Conservation (phyloP, 2,797 vertebrate species). For the Anableps anableps region DNA sequence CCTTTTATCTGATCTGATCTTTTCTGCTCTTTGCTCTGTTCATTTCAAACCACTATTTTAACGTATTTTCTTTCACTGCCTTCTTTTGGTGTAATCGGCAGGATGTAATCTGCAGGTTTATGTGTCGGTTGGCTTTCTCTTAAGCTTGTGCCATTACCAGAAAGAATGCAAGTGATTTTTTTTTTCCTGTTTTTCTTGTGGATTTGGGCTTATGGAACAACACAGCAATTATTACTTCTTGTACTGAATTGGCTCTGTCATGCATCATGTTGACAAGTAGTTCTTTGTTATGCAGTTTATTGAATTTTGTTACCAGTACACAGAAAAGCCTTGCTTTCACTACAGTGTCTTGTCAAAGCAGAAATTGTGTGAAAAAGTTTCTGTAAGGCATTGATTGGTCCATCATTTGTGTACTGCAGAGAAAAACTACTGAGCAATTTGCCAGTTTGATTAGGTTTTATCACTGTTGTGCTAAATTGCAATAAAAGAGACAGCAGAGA, state of each 20-base stretch:
- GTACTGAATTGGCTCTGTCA: background rate
- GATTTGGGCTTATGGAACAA: background rate
- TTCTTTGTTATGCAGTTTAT: background rate
- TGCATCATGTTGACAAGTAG: conserved; percentile 9
- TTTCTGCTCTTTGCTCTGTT: background rate
- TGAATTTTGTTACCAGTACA: background rate
- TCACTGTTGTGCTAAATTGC: background rate
- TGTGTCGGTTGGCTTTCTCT: background rate
- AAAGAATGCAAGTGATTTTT: conserved; percentile 3
- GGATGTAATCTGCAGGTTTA: background rate
- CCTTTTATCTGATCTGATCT: conserved; percentile 17
- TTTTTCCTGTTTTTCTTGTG: background rate
- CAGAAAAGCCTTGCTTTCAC: background rate
- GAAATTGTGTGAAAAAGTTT: background rate
- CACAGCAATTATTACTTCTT: background rate
- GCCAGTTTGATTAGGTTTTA: background rate
- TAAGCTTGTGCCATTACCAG: background rate
- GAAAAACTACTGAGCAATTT: background rate
- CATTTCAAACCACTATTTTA: conserved; percentile 4
- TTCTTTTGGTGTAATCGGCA: background rate
- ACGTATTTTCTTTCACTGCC: background rate
- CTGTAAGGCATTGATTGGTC: background rate
- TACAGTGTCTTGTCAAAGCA: background rate
- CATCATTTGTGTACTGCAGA: background rate
- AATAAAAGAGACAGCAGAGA: background rate